phyloP scores from a whole-genome alignment of 2,797 vertebrate genomes.

The Synaphobranchus kaupii region DNA sequence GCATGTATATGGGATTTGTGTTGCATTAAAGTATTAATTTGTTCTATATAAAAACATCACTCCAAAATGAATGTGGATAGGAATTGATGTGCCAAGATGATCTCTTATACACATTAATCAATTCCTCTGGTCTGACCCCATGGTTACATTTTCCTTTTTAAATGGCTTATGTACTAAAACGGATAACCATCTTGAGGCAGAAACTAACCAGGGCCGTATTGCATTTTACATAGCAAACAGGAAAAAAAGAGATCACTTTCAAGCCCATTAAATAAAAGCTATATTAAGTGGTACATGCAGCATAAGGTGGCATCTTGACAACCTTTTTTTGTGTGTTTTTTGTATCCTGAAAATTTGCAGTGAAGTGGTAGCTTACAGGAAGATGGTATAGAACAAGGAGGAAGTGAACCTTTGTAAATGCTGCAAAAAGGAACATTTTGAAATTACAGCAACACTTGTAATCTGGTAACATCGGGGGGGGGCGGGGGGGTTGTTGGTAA shows the following conservation, averaged over 20 bases:
- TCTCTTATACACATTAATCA: not conserved
- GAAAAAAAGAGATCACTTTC: not conserved
- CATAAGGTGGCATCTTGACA: not conserved
- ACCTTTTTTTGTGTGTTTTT: too few relatives aligned
- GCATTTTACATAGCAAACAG: not conserved
- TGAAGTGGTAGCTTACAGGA: not conserved
- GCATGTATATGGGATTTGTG: too few relatives aligned
- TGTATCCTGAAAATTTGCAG: constrained; percentile 32
- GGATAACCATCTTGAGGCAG: not conserved
- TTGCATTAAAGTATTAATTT: not conserved
- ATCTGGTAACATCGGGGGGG: not conserved
- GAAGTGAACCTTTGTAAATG: not conserved
- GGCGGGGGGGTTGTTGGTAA: not conserved
- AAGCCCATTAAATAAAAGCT: not conserved
- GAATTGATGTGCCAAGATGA: not conserved
- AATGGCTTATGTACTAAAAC: not conserved
- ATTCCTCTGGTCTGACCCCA: not conserved
- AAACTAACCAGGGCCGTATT: not conserved
- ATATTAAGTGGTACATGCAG: not conserved
- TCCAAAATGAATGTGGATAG: not conserved
- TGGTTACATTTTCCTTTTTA: not conserved
- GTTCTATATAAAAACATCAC: not conserved
- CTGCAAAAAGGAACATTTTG: not conserved
- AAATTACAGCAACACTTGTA: not conserved
- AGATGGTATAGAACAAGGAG: not conserved